Base-by-base conservation (phyloP, 2,797 vertebrate genomes). In the Acomys russatus region DNA sequence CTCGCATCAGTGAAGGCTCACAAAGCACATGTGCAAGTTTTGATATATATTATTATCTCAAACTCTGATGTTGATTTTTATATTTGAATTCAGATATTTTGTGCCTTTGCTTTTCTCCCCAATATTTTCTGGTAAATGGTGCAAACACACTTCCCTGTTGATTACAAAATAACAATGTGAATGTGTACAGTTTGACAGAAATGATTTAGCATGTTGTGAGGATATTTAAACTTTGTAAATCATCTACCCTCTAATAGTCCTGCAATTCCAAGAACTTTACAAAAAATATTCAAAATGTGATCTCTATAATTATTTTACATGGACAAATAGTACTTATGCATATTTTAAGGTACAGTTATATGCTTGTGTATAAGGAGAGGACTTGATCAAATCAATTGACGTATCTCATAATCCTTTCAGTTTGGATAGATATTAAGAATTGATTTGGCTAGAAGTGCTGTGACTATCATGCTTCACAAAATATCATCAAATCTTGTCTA, bases 171-270 rank as follows among this genome's bases (percentile, higher is more conserved):
- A 97, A 96, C 91, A 64, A 95, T 85, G 66, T 83, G 91, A 92
- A 95, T 92, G 66, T 90, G 1, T 63, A 18, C 44, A 95, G 63
- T 93, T 94, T 96, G 85, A 94, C 98, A 98, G 79, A 93, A 79
- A 94, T 35, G 54, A 90, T 91, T 97, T 59, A 93, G 78, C 96
- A 38, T 18, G 23, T 25, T 44, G 66, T 97, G 95, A 98, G 91
- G 96, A 97, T 97, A 98, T 98, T 97, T 95, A 97, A 96, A 97
- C 97, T 96, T 97, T 97, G 73, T 94, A 94, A 97, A 94, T 98
- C 96, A 96, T 56, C 56, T 70, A 76, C 97, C 77, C 94, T 95
- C 6, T 93, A 95, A 95, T 12, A 93, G 97, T 94, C 87, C 61
- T 89, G 56, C 71, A 51, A 91, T 96, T 98, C 97, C 56, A 93